Base-by-base conservation (phyloP, 37 sponge, comb jelly and placozoan species). In the Agelas oroides region DNA sequence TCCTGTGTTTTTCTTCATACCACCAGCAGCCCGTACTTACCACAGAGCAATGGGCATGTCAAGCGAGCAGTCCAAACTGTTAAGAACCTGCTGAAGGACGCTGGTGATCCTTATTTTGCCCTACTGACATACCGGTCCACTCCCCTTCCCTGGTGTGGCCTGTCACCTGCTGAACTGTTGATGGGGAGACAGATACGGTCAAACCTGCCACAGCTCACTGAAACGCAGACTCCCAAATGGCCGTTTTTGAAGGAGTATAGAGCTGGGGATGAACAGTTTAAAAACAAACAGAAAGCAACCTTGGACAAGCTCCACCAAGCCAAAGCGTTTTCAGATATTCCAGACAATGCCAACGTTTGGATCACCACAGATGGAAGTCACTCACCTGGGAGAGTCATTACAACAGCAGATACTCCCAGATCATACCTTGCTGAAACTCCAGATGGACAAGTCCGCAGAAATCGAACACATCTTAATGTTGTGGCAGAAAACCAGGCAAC, bases 21-120 rank as follows among this genome's bases (percentile, higher is more conserved):
- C 58, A 66, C 79, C 59, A 70, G 69, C 54, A 57, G 78, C 25
- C 68, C 66, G 53, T 54, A 70, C 35, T 65, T 55, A 17, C 76
- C 86, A 2, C 71, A 78, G 35, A 78, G 73, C 46, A 78, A 86
- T 38, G 78, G 86, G 31, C 72, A 38, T 28, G 86, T 60, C 2
- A 78, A 86, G 53, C 58, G 71, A 17, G 79, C 66, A 1, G 79
- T 86, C 32, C 53, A 71, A 32, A 86, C 69, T 8, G 69, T 59
- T 14, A 86, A 86, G 73, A 31, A 53, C 23, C 67, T 79, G 27
- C 28, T 79, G 14, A 46, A 37, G 5, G 20, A 32, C 17, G 14
- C 38, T 34, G 52, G 27, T 65, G 79, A 79, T 19, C 79, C 65
- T 23, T 25, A 79, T 65, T 6, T 79, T 27, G 66, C 66, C 27